Evolutionary conservation across 2,888 invertebrate species (phyloP), one percentile per base, ranked within the genome.

Genomic region (Scaptomyza parva): DNA sequence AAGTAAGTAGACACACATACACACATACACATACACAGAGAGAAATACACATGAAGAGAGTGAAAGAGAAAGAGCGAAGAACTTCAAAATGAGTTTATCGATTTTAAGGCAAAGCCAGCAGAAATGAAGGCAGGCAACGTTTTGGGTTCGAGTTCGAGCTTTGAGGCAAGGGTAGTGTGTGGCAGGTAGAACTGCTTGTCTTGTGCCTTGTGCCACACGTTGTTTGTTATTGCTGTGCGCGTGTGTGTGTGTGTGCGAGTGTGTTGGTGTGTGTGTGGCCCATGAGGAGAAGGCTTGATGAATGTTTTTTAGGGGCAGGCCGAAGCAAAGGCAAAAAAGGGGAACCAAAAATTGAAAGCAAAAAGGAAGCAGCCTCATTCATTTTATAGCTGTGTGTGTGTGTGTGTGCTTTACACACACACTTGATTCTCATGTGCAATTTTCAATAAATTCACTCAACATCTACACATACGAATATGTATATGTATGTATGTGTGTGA

Each of bases 1-100:
- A 80, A 86, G 83, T 83, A 86, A 74, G 72, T 63, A 83, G 45
- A 65, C 37, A 50, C 45, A 62, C 45, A 53, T 9, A 51, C 18
- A 41, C 17, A 28, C 0, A 60, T 3, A 35, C 9, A 58, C 5
- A 41, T 1, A 20, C 2, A 52, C 2, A 57, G n/a, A 60, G 28
- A 52, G 45, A 9, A 40, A 39, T n/a, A 4, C 30, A 59, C 24
- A 35, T 17, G 6, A 45, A 52, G 47, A 9, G 44, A 39, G 18
- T 17, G 41, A 50, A 40, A 33, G 44, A 76, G 68, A 79, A 37
- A 12, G 55, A 33, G 44, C 22, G 20, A 55, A 76, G 72, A 86
- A 87, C 84, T 86, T 88, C 84, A 82, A 86, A 87, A 87, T 87
- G 88, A 86, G 88, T 88, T 87, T 87, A 87, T 87, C 87, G 87